Evolutionary conservation across 2,888 invertebrate species (phyloP).

Genomic region (Biston betularia): DNA sequence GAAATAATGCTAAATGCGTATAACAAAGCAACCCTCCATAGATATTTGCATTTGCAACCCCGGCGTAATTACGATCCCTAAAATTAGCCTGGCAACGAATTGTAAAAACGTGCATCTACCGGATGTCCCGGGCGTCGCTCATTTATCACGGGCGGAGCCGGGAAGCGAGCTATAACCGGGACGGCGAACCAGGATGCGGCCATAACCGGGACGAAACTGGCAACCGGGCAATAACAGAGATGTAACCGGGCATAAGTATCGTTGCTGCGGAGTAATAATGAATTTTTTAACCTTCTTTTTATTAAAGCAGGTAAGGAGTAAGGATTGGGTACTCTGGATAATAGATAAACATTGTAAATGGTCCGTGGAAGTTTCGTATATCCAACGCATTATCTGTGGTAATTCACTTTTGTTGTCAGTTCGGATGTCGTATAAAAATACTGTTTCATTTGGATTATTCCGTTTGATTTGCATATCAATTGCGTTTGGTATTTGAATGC

Average conservation of each 20-base stretch:
- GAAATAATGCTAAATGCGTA: background rate
- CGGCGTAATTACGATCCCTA: conserved; percentile 36
- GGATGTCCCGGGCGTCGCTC: conserved; percentile 46
- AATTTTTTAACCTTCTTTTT: conserved; percentile 46
- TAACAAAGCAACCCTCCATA: background rate
- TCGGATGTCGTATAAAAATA: conserved; percentile 10
- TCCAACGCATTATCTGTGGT: conserved; percentile 21
- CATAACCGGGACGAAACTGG: conserved; percentile 52
- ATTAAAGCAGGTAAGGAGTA: conserved; percentile 44
- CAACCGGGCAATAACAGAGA: conserved; percentile 43
- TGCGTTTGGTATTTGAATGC: background rate
- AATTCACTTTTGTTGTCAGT: conserved; percentile 26
- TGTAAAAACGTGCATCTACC: conserved; percentile 64
- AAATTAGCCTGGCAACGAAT: conserved; percentile 52
- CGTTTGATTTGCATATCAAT: conserved; percentile 11
- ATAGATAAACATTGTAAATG: conserved; percentile 33
- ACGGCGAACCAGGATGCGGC: conserved; percentile 47
- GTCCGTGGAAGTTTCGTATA: conserved; percentile 20
- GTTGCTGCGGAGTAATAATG: conserved; percentile 42
- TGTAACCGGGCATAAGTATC: conserved; percentile 64
- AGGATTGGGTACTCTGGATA: conserved; percentile 22
- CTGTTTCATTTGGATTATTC: conserved; percentile 19
- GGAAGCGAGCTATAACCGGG: conserved; percentile 58
- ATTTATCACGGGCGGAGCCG: conserved; percentile 56
- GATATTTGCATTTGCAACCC: conserved; percentile 20